Percentiles rank a stretch among this genome's conserved stretches.
Evolutionary conservation across 2,888 invertebrate species (phyloP).

Genomic region (Sturmia bella): DNA sequence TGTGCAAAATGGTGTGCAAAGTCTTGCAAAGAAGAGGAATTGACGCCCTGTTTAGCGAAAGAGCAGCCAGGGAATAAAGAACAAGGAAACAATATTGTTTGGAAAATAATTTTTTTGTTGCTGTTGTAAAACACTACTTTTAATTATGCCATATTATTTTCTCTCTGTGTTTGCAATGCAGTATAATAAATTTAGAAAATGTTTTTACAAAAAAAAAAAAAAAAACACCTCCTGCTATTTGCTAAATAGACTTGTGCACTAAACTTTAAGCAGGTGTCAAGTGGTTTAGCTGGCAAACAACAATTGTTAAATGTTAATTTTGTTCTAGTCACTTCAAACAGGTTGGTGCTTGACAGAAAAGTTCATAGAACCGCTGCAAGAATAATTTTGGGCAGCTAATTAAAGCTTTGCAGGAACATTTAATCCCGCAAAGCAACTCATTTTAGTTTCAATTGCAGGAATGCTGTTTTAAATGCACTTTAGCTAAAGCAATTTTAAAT

Average conservation of each 20-base stretch:
- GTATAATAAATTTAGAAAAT: conserved; percentile 3
- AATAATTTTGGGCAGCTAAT: too few species aligned
- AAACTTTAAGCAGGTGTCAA: conserved; percentile 4
- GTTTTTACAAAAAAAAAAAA: too few species aligned
- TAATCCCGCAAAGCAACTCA: too few species aligned
- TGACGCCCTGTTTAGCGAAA: not conserved
- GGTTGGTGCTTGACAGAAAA: not conserved
- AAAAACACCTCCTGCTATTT: not conserved
- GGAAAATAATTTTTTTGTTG: not conserved
- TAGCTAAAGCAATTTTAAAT: too few species aligned
- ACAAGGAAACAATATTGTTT: conserved; percentile 12
- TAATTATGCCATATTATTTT: not conserved
- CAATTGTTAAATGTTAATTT: conserved; percentile 22
- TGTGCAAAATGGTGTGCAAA: conserved; percentile 49
- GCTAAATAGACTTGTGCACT: not conserved
- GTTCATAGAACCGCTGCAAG: not conserved
- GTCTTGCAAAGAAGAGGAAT: not conserved
- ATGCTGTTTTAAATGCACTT: too few species aligned
- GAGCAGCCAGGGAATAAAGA: not conserved
- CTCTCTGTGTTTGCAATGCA: conserved; percentile 4
- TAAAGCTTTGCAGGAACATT: too few species aligned
- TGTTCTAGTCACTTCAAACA: not conserved
- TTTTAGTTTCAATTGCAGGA: too few species aligned
- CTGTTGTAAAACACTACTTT: not conserved
- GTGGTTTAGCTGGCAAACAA: conserved; percentile 9